Evolutionary conservation across 1,140 invertebrate genomes (phyloP), one percentile per base, ranked within the genome.

Genomic region (Phocides pigmalion): DNA sequence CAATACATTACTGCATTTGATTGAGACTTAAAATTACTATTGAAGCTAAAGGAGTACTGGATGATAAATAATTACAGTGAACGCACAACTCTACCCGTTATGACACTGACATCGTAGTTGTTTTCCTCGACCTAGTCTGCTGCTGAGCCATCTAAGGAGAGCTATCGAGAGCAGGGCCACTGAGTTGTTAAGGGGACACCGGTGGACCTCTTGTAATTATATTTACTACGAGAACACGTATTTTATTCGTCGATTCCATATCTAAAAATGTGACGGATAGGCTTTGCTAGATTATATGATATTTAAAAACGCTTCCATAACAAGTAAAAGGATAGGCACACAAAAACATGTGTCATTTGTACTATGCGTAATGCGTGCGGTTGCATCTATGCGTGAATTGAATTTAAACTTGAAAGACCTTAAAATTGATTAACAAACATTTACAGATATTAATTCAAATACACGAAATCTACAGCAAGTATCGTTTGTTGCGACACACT

Each of bases 111-210:
- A 84, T 81, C 79, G 83, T 78, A 82, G 81, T 87, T 63, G 87
- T 81, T 90, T 84, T 90, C 87, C 87, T 90, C 87, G 86, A 90
- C 87, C 87, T 90, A 90, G 84, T 90, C 84, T 90, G 76, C 76
- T 79, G 79, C 71, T 84, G 87, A 86, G 85, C 84, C 87, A 90
- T 90, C 87, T 90, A 90, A 84, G 86, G 84, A 90, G 83, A 87
- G 74, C 79, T 81, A 90, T 90, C 86, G 88, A 89, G 88, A 90
- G 88, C 88, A 89, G 80, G 88, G 88, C 84, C 88, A 87, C 70
- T 84, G 73, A 68, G 82, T 81, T 86, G 77, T 87, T 90, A 89
- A 87, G 81, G 79, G 71, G 77, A 82, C 73, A 87, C 81, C 82
- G 74, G 82, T 85, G 70, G 72, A 66, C 72, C 68, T 69, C 70